Evolutionary conservation across 2,797 vertebrate genomes (phyloP), one percentile per base, ranked within the genome.

Genomic region (Sebastes itinus): DNA sequence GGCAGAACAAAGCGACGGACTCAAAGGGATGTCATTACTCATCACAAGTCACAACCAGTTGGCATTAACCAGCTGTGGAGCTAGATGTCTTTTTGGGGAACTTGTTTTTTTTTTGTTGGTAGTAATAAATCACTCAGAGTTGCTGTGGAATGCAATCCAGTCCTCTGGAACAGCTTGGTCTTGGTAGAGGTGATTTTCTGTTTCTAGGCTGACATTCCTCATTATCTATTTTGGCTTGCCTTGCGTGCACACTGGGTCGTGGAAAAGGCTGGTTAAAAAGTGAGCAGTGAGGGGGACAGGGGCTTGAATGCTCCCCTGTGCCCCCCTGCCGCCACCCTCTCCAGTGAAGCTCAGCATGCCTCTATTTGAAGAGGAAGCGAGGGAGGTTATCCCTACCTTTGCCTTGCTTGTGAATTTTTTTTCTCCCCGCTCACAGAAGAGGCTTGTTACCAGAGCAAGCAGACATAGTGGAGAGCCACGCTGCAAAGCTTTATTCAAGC

Each of bases 391-490:
- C 93, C 80, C 87, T 88, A 92, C 87, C 89, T 94, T 94, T 92
- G 95, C 96, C 94, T 91, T 92, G 92, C 94, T 95, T 93, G 90
- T 92, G 96, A 96, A 92, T 89, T 74, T 81, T 80, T 80, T 73
- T 77, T 63, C 28, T 32, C 76, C 75, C 65, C 59, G 87, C 94
- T 93, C 94, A 95, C 96, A 98, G 96, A 96, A 95, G 96, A 97
- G 95, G 95, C 95, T 97, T 95, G 97, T 98, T 98, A 98, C 96
- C 96, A 95, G 95, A 96, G 96, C 96, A 95, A 96, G 96, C 94
- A 95, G 91, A 93, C 94, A 84, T 83, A 88, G 95, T 91, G 78
- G 83, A 90, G 86, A 95, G 95, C 94, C 92, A 88, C 88, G 94
- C 92, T 96, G 97, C 96, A 97, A 97, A 97, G 95, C 96, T 95